Conservation (phyloP, 1,140 invertebrate species). For the Drosophila quadrilineata region DNA sequence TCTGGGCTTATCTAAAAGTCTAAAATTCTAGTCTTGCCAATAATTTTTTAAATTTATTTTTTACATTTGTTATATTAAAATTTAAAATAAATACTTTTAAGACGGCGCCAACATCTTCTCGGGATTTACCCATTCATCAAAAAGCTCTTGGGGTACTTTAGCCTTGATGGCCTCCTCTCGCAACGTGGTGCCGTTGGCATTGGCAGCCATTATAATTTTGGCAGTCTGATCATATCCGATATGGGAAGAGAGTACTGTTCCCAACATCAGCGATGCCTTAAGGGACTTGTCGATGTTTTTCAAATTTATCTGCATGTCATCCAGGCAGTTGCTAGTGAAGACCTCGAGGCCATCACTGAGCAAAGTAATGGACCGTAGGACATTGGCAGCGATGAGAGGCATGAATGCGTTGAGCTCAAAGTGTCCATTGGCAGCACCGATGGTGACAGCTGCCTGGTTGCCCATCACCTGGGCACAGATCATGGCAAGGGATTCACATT, state of each 20-base stretch:
- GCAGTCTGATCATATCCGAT: conserved; percentile 99
- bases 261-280: conserved; percentile 97
- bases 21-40: no score
- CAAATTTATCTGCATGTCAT: conserved; percentile 93
- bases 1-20: no score
- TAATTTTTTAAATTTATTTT: neutral
- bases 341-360: conserved; percentile 91
- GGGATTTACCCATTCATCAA: conserved; percentile 94
- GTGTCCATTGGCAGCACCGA: conserved; percentile 97
- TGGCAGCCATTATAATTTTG: conserved; percentile 96
- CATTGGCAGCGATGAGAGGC: conserved; percentile 97
- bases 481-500: conserved; percentile 99
- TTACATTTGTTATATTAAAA: neutral
- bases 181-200: conserved; percentile 94
- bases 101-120: conserved; percentile 96
- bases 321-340: conserved; percentile 97
- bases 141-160: conserved; percentile 92
- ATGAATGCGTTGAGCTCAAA: conserved; percentile 99
- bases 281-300: conserved; percentile 88
- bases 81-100: neutral
- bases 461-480: conserved; percentile 99
- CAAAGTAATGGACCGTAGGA: conserved; percentile 93
- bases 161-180: conserved; percentile 94
- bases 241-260: conserved; percentile 97
- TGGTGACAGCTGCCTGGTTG: conserved; percentile 95